Base-by-base conservation (phyloP, 2,113 vertebrate species). In the Symphodus melops region DNA sequence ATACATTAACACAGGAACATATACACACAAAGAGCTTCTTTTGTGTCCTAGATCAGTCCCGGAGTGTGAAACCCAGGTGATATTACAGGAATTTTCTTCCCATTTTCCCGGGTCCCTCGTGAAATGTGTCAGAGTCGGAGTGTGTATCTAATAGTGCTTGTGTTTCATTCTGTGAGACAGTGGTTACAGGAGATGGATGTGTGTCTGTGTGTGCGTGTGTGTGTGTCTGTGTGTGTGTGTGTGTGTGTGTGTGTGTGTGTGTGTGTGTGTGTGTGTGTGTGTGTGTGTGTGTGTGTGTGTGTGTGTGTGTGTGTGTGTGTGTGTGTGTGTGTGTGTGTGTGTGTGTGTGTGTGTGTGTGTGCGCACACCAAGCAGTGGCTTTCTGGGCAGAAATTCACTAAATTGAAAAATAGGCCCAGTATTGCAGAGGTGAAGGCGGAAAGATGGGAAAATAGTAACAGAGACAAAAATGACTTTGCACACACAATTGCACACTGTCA, bases 351-450 rank as follows among this genome's bases (percentile, higher is more conserved):
- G 51, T 57, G 33, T 52, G 3, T 69, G 51, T 41, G 56, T 25
- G 75, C 17, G 37, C 11, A 37, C 36, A 23, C 5, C 11, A 39
- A 63, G 55, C 63, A 67, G 75, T 68, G 59, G 79, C 77, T 78
- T 76, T 61, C 72, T 84, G 82, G 83, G 73, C 77, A 87, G 58
- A 91, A 89, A 88, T 84, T 70, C 86, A 65, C 10, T 16, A 86
- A 88, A 91, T 91, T 88, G 82, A 91, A 91, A 91, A 91, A 87
- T 69, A 83, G 79, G 70, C 71, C 60, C 68, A 66, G 82, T 66
- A 71, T 64, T 83, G 76, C 48, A 76, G 62, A 82, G 75, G 62
- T 25, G 56, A 59, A 75, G 28, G 56, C 4, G 25, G 69, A 37
- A 65, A 78, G 72, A 83, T 60, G 65, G 61, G 63, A 70, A 59